These are phyloP conservation scores for Cryptus viduatorius DNA, from an alignment of 2,888 invertebrate genomes.

Conservation along the genomic window DNA sequence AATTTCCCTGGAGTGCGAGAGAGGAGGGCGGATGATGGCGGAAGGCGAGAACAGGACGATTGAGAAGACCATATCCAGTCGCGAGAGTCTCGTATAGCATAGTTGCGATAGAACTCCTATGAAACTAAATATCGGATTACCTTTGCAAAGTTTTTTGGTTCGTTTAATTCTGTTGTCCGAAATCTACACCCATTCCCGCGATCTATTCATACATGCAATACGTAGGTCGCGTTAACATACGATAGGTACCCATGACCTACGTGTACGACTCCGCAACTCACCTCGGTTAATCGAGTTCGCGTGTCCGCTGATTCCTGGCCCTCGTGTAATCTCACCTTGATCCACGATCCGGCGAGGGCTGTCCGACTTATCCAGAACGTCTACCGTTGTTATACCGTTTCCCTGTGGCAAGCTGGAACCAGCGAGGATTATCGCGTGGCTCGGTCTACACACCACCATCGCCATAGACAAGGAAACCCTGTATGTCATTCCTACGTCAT, in stretches of 20 bases:
- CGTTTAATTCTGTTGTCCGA: not conserved
- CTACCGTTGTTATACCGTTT: conserved; percentile 37
- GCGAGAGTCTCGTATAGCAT: conserved; percentile 42
- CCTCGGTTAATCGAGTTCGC: conserved; percentile 58
- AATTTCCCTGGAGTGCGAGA: conserved; percentile 69
- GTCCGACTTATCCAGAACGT: conserved; percentile 61
- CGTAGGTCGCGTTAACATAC: conserved; percentile 41
- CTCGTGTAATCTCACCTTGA: conserved; percentile 59
- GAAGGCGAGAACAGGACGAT: conserved; percentile 44
- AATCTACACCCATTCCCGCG: not conserved
- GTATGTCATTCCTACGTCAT: conserved; percentile 67
- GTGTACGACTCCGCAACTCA: conserved; percentile 20
- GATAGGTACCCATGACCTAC: conserved; percentile 56
- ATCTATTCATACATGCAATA: conserved; percentile 6
- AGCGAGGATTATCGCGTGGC: conserved; percentile 16
- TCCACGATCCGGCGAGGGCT: conserved; percentile 51
- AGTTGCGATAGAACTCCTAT: not conserved
- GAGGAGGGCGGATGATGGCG: not conserved
- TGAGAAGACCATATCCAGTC: conserved; percentile 49
- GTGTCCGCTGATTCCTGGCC: conserved; percentile 56
- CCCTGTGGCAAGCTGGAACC: not conserved
- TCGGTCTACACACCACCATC: conserved; percentile 9
- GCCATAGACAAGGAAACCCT: conserved; percentile 41
- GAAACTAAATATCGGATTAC: not conserved
- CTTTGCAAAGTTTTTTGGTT: not conserved